Percentiles rank a stretch among this genome's conserved stretches.
Conservation (phyloP, 2,888 invertebrate species). For the Cheilosia pagana region DNA sequence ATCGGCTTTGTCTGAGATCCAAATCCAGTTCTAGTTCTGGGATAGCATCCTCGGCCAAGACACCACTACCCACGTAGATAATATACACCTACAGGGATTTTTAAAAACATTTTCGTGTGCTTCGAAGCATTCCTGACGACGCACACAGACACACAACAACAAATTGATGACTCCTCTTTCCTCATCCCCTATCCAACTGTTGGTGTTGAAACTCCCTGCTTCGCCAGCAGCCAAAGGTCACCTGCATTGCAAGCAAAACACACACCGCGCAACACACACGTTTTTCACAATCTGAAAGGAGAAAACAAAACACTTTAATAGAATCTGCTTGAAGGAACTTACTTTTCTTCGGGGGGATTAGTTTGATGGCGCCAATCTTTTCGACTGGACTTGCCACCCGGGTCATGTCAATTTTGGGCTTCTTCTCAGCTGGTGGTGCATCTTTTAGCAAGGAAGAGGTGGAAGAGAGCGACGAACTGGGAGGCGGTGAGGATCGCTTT, state of each 20-base stretch:
- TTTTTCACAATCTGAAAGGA: conserved; percentile 52
- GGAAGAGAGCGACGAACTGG: conserved; percentile 67
- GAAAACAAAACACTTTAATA: conserved; percentile 77
- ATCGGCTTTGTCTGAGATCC: conserved; percentile 30
- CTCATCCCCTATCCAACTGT: conserved; percentile 67
- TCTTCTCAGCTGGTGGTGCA: conserved; percentile 90
- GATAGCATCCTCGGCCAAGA: conserved; percentile 5
- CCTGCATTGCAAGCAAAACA: conserved; percentile 63
- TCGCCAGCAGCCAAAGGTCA: not conserved
- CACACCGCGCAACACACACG: conserved; percentile 49
- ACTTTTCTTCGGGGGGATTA: conserved; percentile 96
- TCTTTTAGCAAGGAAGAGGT: conserved; percentile 72
- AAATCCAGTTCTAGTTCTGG: conserved; percentile 10
- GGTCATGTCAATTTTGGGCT: conserved; percentile 87
- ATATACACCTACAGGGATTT: conserved; percentile 19
- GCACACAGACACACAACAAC: conserved; percentile 31
- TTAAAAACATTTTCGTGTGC: conserved; percentile 38
- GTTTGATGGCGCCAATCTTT: conserved; percentile 92
- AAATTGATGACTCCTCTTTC: conserved; percentile 72
- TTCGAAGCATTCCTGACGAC: conserved; percentile 41
- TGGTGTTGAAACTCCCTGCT: conserved; percentile 1
- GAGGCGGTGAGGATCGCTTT: conserved; percentile 80
- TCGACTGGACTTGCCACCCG: conserved; percentile 85
- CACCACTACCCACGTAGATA: conserved; percentile 1
- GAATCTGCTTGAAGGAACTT: conserved; percentile 85